Percentiles rank a stretch among this genome's conserved stretches.
These are phyloP conservation scores for Oscheius sp. DNA, from an alignment of 1,140 invertebrate genomes.

Conservation along the genomic window DNA sequence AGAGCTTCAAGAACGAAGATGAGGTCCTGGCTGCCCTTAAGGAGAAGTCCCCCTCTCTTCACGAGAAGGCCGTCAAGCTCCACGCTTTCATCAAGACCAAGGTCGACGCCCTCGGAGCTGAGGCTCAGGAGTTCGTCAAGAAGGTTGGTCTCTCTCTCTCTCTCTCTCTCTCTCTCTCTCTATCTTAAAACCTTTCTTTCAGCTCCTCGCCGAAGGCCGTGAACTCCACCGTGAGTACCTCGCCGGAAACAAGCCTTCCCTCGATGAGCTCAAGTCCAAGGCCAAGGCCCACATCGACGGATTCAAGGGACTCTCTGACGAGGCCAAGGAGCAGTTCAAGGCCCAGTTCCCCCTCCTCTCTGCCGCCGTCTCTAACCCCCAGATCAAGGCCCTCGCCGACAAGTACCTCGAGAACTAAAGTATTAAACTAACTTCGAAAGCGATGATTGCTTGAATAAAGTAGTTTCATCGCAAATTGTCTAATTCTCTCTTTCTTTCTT, in stretches of 20 bases:
- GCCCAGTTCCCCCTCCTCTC: conserved; percentile 32
- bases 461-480: too few species aligned
- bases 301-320: conserved; percentile 34
- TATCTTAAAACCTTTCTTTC: not conserved
- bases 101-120: conserved; percentile 32
- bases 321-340: conserved; percentile 36
- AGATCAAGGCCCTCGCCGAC: conserved; percentile 3
- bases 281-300: conserved; percentile 28
- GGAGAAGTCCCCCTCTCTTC: conserved; percentile 36
- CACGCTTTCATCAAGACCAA: conserved; percentile 35
- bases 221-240: conserved; percentile 31
- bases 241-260: conserved; percentile 24
- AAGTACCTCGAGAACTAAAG: conserved; percentile 10
- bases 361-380: not conserved
- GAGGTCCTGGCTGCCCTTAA: conserved; percentile 37
- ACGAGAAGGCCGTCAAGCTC: conserved; percentile 35
- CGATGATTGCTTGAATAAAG: too few species aligned
- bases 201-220: conserved; percentile 30
- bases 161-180: not conserved
- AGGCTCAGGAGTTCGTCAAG: conserved; percentile 39
- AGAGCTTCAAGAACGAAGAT: conserved; percentile 38
- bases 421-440: too few species aligned
- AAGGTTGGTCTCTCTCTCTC: not conserved
- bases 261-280: conserved; percentile 18
- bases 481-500: too few species aligned